phyloP scores from a whole-genome alignment of 2,113 vertebrate species.

The Phycodurus eques region DNA sequence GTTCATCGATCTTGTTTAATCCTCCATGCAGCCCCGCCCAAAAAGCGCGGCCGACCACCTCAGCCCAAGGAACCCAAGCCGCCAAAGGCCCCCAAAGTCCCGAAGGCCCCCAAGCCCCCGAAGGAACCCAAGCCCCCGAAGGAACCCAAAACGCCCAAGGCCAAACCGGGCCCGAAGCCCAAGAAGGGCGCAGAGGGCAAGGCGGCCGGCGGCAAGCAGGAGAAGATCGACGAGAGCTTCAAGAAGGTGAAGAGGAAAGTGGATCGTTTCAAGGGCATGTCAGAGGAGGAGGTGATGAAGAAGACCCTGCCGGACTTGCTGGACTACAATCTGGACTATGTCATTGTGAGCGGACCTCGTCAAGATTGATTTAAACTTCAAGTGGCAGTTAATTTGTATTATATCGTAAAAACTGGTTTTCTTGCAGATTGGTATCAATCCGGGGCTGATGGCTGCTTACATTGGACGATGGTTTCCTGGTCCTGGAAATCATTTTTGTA shows the following conservation, averaged over 20 bases:
- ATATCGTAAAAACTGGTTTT: not conserved
- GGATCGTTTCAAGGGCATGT: conserved; percentile 94
- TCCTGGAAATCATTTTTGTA: conserved; percentile 98
- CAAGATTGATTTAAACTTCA: not conserved
- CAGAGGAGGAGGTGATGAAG: conserved; percentile 94
- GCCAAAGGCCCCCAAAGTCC: conserved; percentile 38
- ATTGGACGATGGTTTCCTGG: conserved; percentile 98
- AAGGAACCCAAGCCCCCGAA: conserved; percentile 64
- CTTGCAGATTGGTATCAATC: conserved; percentile 95
- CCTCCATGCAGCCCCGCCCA: conserved; percentile 73
- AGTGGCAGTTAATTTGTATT: no score
- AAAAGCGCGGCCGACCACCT: conserved; percentile 78
- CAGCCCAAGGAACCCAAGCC: conserved; percentile 67
- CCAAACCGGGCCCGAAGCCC: conserved; percentile 66
- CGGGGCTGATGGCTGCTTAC: conserved; percentile 95
- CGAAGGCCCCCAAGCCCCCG: conserved; percentile 36
- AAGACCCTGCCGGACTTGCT: conserved; percentile 96
- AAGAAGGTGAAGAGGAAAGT: conserved; percentile 96
- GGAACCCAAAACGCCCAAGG: conserved; percentile 66
- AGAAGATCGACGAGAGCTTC: conserved; percentile 94
- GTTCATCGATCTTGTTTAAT: not conserved
- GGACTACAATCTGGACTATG: conserved; percentile 92
- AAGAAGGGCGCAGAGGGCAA: conserved; percentile 63
- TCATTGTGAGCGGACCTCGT: conserved; percentile 82
- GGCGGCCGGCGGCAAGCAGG: conserved; percentile 84